Evolutionary conservation across 2,797 vertebrate genomes (phyloP), one percentile per base, ranked within the genome.

Genomic region (Rhynchotus rufescens): DNA sequence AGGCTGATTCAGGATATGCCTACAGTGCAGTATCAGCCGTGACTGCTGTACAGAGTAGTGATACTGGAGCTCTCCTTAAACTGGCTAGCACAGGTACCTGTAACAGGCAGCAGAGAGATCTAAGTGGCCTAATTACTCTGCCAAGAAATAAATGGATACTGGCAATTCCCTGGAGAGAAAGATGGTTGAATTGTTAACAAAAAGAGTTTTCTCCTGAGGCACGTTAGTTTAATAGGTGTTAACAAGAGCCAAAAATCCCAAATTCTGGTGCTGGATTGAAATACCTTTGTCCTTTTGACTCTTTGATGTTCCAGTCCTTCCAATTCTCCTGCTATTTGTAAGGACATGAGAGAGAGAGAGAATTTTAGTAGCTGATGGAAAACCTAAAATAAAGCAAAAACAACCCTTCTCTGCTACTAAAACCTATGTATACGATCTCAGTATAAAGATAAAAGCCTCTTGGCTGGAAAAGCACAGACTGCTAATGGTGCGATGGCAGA

Each of bases 91-190:
- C 60, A 45, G 64, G 87, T 57, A 94, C 74, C 89, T 69, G 94
- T 30, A 92, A 74, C 91, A 57, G 89, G 93, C 83, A 95, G 91
- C 91, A 61, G 64, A 52, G 74, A 76, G 85, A 77, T 80, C 71
- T 1, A 21, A 85, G 60, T 49, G 89, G 60, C 94, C 94, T 95
- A 88, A 92, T 96, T 95, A 94, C 57, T 86, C 80, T 88, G 91
- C 87, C 87, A 86, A 80, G 91, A 89, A 96, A 94, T 86, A 95
- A 95, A 89, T 77, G 92, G 72, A 86, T 93, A 85, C 64, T 85
- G 84, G 81, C 80, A 94, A 93, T 88, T 93, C 76, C 74, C 91
- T 22, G 60, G 54, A 75, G 80, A 10, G 15, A 80, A 84, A 82
- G 72, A 81, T 1, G 15, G 89, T 90, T 88, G 85, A 94, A 93